Conservation (phyloP, 2,888 invertebrate species). For the Linyphia triangularis region DNA sequence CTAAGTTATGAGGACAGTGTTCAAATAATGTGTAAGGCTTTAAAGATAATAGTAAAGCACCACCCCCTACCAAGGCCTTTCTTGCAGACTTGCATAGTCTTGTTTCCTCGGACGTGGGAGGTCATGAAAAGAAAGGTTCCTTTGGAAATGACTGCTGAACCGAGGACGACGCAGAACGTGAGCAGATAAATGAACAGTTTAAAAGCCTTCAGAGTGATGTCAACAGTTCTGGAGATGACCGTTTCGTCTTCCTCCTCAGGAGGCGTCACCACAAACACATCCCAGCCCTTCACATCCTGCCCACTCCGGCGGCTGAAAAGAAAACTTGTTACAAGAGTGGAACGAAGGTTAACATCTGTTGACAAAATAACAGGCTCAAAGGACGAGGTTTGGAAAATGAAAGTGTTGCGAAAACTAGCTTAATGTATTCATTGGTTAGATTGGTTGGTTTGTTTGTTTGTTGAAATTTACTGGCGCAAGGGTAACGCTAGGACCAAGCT, state of each 20-base stretch:
- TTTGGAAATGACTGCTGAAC: constrained; percentile 72
- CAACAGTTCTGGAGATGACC: constrained; percentile 70
- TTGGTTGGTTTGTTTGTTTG: no score
- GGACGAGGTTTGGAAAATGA: no score
- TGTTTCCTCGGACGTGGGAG: constrained; percentile 89
- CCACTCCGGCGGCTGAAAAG: constrained; percentile 49
- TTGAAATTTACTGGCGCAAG: no score
- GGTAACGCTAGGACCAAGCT: no score
- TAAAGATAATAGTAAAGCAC: not conserved
- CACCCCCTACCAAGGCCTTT: constrained; percentile 57
- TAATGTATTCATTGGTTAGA: no score
- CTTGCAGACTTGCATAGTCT: constrained; percentile 78
- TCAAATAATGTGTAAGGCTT: not conserved
- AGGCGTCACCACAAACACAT: constrained; percentile 73
- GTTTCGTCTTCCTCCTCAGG: constrained; percentile 75
- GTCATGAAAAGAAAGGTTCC: constrained; percentile 90
- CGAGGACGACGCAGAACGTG: constrained; percentile 72
- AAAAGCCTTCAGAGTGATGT: constrained; percentile 71
- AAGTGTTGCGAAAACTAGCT: no score
- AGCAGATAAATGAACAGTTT: constrained; percentile 74
- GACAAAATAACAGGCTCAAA: no score
- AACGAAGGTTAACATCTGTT: no score
- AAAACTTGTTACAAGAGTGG: no score
- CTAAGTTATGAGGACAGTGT: no score
- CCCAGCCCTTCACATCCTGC: constrained; percentile 74